These are phyloP conservation scores for Heliconius hortense DNA, from an alignment of 2,888 invertebrate genomes.

Conservation along the genomic window DNA sequence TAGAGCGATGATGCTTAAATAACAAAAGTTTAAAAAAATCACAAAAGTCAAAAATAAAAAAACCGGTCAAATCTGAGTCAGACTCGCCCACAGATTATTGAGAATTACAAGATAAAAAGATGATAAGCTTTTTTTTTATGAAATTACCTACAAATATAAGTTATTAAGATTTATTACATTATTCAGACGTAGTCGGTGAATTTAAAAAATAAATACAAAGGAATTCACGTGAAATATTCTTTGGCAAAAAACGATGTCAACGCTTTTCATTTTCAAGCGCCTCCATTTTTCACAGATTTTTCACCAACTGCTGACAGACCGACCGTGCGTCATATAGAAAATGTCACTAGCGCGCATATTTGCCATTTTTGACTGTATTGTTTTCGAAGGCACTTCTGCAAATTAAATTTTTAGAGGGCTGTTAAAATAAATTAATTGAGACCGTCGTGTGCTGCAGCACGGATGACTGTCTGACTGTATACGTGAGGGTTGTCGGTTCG, in stretches of 20 bases:
- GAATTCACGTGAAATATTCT: neutral
- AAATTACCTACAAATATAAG: too few relatives aligned
- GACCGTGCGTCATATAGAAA: conserved; percentile 4
- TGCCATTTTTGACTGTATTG: conserved; percentile 10
- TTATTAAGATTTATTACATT: neutral
- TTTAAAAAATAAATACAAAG: neutral
- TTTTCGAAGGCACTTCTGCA: neutral
- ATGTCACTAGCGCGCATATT: conserved; percentile 8
- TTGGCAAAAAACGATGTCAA: neutral
- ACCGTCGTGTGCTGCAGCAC: neutral
- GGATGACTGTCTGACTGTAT: neutral
- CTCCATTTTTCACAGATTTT: conserved; percentile 7
- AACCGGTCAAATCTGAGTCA: too few relatives aligned
- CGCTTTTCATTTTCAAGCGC: neutral
- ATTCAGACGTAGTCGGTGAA: neutral
- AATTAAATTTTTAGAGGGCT: neutral
- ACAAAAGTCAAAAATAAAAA: too few relatives aligned
- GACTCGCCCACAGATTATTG: too few relatives aligned
- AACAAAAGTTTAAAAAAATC: too few relatives aligned
- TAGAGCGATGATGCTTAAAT: too few relatives aligned
- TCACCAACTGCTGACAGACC: conserved; percentile 6
- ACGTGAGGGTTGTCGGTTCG: neutral
- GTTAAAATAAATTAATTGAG: neutral
- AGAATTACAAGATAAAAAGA: too few relatives aligned
- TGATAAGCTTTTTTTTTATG: too few relatives aligned